phyloP scores from a whole-genome alignment of 2,797 vertebrate species.

The Leuciscus waleckii region DNA sequence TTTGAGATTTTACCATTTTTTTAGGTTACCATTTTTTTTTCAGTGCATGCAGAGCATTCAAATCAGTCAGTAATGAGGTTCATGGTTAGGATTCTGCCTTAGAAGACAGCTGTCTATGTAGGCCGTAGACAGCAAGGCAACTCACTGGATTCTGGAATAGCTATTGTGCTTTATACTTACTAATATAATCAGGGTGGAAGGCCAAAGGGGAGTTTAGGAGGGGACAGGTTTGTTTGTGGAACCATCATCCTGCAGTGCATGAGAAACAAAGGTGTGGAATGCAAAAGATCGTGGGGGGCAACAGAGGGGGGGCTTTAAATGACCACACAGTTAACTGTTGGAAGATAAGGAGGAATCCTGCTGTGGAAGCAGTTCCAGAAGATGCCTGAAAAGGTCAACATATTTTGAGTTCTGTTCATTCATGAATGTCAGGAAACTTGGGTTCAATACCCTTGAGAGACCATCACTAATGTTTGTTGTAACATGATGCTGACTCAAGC shows the following conservation, averaged over 20 bases:
- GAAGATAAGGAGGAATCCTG: conserved; percentile 40
- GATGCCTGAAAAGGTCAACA: conserved; percentile 17
- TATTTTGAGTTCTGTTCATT: conserved; percentile 18
- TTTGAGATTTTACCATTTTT: not conserved
- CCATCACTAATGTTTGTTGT: conserved; percentile 30
- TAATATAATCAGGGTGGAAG: conserved; percentile 16
- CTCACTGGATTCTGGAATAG: not conserved
- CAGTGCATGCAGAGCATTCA: not conserved
- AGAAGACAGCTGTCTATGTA: not conserved
- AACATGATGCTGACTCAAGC: conserved; percentile 22
- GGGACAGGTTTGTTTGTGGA: conserved; percentile 43
- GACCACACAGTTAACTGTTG: conserved; percentile 13
- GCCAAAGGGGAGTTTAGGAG: conserved; percentile 15
- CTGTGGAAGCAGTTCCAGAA: conserved; percentile 24
- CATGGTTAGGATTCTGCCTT: not conserved
- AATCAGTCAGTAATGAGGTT: not conserved
- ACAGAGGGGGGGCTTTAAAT: conserved; percentile 12
- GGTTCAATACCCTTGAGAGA: conserved; percentile 1
- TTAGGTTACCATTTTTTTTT: not conserved
- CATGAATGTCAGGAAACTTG: conserved; percentile 13
- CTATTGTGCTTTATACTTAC: not conserved
- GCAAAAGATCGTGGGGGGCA: conserved; percentile 37
- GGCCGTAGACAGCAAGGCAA: not conserved
- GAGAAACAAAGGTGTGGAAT: conserved; percentile 42
- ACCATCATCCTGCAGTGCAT: conserved; percentile 37